These are phyloP conservation scores for Tinamus major DNA, from an alignment of 2,797 vertebrate species.

Conservation along the genomic window DNA sequence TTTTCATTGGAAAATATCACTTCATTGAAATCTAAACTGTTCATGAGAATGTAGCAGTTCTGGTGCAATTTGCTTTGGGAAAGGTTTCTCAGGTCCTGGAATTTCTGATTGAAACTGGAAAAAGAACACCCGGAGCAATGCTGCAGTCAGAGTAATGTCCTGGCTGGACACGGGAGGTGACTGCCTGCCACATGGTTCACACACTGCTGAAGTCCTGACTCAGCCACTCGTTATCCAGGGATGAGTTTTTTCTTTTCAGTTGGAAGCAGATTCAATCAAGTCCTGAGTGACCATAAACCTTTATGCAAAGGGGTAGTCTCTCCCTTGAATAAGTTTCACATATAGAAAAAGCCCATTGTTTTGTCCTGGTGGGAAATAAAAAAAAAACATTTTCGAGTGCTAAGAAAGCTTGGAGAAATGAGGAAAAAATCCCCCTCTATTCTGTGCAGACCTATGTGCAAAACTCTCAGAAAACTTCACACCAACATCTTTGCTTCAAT, in stretches of 20 bases:
- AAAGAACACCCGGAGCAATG: background rate
- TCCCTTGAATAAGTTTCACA: background rate
- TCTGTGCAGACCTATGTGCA: background rate
- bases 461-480: background rate
- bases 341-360: background rate
- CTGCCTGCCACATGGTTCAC: background rate
- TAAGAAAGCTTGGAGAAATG: background rate
- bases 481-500: background rate
- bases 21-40: slow-evolving; percentile 67
- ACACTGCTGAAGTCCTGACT: background rate
- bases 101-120: slow-evolving; percentile 33
- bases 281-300: background rate
- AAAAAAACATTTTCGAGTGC: background rate
- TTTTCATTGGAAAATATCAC: slow-evolving; percentile 62
- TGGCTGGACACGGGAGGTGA: background rate
- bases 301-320: background rate
- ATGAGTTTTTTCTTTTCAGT: background rate
- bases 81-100: slow-evolving; percentile 39
- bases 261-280: background rate
- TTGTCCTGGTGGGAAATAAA: background rate
- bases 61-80: slow-evolving; percentile 38
- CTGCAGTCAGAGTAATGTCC: background rate
- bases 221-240: background rate
- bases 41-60: slow-evolving; percentile 33
- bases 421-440: background rate